These are phyloP conservation scores for Phocides pigmalion DNA, from an alignment of 1,140 invertebrate genomes.

Conservation along the genomic window DNA sequence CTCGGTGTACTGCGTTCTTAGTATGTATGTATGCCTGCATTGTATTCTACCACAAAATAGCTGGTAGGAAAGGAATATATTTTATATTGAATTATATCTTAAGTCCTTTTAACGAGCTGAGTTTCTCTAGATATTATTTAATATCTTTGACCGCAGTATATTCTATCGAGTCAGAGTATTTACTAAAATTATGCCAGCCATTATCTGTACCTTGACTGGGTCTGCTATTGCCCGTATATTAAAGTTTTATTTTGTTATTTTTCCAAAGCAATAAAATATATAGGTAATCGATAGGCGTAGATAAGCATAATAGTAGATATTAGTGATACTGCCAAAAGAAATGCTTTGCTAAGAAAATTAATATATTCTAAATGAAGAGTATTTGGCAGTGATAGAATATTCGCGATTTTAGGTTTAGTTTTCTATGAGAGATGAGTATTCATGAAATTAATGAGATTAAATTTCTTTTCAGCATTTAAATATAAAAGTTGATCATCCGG, in stretches of 20 bases:
- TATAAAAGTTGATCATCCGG: slow-evolving; percentile 31
- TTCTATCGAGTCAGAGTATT: slow-evolving; percentile 60
- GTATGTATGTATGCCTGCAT: too few species aligned
- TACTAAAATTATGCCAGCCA: slow-evolving; percentile 63
- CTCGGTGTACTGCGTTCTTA: too few species aligned
- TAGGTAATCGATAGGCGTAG: slow-evolving; percentile 64
- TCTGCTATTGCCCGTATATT: slow-evolving; percentile 45
- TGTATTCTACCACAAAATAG: too few species aligned
- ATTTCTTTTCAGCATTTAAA: slow-evolving; percentile 74
- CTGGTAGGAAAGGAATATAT: too few species aligned
- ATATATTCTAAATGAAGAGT: slow-evolving; percentile 43
- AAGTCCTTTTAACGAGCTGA: too few species aligned
- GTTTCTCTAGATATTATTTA: neutral
- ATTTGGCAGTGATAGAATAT: slow-evolving; percentile 65
- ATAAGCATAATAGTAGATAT: slow-evolving; percentile 67
- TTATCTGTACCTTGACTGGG: slow-evolving; percentile 66
- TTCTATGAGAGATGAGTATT: slow-evolving; percentile 44
- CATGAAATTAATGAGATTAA: slow-evolving; percentile 65
- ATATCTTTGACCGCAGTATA: slow-evolving; percentile 41
- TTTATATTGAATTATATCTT: too few species aligned
- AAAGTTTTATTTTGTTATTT: slow-evolving; percentile 69
- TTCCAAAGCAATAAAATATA: slow-evolving; percentile 78
- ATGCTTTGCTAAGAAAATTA: slow-evolving; percentile 53
- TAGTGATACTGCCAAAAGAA: slow-evolving; percentile 73
- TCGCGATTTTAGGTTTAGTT: slow-evolving; percentile 42